A percentile compares a stretch with the other conserved stretches of the same genome.
Conservation (phyloP, 2,888 invertebrate genomes). For the Orthosia gothica region DNA sequence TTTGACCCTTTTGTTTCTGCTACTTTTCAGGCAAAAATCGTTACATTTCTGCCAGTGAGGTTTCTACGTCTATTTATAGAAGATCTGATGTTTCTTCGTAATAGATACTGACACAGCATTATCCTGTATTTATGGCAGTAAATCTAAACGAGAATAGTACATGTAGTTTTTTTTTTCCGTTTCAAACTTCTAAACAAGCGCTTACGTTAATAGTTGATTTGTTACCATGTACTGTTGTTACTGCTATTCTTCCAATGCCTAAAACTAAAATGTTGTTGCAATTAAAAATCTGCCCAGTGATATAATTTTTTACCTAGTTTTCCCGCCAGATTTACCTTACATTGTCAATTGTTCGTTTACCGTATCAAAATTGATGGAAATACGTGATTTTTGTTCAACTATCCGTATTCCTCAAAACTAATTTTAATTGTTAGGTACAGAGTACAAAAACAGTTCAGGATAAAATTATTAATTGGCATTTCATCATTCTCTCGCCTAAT, state of each 20-base stretch:
- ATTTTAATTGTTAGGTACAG: neutral
- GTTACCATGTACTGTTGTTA: neutral
- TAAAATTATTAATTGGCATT: slow-evolving; percentile 5
- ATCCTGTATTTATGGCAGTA: neutral
- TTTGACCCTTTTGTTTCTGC: slow-evolving; percentile 19
- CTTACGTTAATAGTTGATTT: neutral
- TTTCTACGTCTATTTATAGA: neutral
- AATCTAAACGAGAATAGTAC: slow-evolving; percentile 12
- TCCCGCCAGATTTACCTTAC: neutral
- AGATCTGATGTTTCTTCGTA: slow-evolving; percentile 18
- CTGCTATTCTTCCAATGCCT: neutral
- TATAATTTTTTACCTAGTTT: neutral
- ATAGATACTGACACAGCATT: neutral
- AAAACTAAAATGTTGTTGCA: neutral
- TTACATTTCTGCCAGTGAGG: neutral
- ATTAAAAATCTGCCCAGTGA: neutral
- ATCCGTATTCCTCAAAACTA: neutral
- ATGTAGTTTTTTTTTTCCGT: slow-evolving; percentile 18
- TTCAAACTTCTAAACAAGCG: neutral
- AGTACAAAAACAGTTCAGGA: slow-evolving; percentile 1
- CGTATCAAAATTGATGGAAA: neutral
- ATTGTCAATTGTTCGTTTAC: slow-evolving; percentile 6
- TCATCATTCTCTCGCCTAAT: neutral
- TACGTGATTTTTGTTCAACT: neutral
- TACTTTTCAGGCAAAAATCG: slow-evolving; percentile 11